phyloP scores from a whole-genome alignment of 2,888 invertebrate genomes.

The Tetrapedia diversipes region DNA sequence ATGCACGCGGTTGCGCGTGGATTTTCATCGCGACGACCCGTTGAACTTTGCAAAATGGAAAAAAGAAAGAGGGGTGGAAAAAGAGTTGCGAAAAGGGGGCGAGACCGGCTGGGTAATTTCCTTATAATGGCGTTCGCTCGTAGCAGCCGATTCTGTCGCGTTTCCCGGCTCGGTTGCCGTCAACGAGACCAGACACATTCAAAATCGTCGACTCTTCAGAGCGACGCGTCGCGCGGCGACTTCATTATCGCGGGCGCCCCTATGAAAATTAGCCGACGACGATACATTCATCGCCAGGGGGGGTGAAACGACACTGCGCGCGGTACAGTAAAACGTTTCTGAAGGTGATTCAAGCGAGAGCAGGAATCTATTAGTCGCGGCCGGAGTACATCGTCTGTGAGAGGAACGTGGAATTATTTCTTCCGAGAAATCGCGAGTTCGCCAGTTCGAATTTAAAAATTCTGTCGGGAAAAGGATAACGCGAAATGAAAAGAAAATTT shows the following conservation, averaged over 20 bases:
- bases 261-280: constrained; percentile 30
- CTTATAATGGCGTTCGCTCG: constrained; percentile 30
- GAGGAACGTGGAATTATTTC: background rate
- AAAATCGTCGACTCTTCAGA: constrained; percentile 35
- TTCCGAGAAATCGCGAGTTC: too few species aligned
- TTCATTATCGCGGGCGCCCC: constrained; percentile 43
- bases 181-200: constrained; percentile 19
- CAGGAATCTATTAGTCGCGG: background rate
- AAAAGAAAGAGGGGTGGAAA: background rate
- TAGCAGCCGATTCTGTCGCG: background rate
- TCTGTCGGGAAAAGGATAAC: background rate
- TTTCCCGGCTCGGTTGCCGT: constrained; percentile 21
- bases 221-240: constrained; percentile 3
- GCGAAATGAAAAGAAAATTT: too few species aligned
- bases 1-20: background rate
- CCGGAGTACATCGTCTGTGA: constrained; percentile 7
- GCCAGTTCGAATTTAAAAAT: background rate
- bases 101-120: constrained; percentile 39
- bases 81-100: background rate
- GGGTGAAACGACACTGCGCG: background rate
- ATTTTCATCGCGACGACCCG: background rate
- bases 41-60: background rate
- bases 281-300: constrained; percentile 1
- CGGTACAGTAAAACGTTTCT: background rate
- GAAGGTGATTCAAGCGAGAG: constrained; percentile 1